Conservation (phyloP, 2,113 vertebrate species). For the Pseudopipra pipra region DNA sequence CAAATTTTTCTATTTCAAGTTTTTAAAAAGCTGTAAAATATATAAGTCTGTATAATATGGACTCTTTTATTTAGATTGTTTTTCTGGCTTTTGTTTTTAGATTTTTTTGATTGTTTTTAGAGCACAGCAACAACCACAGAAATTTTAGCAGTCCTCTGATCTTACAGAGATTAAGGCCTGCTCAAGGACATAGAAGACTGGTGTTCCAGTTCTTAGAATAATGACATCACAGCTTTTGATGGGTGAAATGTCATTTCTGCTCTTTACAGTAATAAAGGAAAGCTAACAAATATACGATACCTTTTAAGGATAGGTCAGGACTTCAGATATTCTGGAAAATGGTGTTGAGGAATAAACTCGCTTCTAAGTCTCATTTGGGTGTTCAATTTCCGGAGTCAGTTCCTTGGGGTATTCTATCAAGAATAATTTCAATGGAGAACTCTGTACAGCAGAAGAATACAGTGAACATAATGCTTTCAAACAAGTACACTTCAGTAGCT, state of each 20-base stretch:
- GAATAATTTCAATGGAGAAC: background rate
- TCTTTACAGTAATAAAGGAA: background rate
- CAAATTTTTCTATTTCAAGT: background rate
- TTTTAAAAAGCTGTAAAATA: background rate
- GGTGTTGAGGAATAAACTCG: accelerated
- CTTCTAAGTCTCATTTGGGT: background rate
- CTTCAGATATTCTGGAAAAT: background rate
- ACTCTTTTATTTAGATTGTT: background rate
- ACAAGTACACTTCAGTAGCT: background rate
- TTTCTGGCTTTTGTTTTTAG: background rate
- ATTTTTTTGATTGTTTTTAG: background rate
- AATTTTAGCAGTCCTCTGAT: background rate
- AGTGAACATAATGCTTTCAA: background rate
- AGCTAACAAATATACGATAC: background rate
- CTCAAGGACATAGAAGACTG: background rate
- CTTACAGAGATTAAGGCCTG: background rate
- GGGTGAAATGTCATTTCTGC: background rate
- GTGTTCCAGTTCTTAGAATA: background rate
- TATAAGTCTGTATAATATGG: background rate
- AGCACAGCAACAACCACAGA: background rate
- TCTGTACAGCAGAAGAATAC: background rate
- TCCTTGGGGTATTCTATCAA: background rate
- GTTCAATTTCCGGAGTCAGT: background rate
- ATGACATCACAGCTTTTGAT: background rate
- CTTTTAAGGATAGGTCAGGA: background rate